phyloP scores from a whole-genome alignment of 2,797 vertebrate genomes.

The Falco rusticolus region DNA sequence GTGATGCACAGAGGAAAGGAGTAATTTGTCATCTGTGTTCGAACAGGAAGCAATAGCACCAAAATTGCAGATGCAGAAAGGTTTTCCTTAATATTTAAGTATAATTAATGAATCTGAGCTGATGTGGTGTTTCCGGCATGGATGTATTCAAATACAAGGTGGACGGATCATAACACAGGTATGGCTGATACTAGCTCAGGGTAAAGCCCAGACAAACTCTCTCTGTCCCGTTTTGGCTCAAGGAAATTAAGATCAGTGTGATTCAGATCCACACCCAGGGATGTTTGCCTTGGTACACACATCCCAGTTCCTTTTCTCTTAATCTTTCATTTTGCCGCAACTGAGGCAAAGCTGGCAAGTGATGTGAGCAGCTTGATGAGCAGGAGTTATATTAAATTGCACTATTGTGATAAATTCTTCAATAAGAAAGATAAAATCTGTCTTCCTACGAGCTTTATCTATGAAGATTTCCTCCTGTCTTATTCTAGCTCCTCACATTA shows the following conservation, averaged over 20 bases:
- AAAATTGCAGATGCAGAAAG: not conserved
- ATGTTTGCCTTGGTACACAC: not conserved
- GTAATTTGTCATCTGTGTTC: not conserved
- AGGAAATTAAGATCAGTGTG: not conserved
- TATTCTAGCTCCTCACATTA: not conserved
- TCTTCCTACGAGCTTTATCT: slow-evolving; percentile 7
- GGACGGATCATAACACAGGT: not conserved
- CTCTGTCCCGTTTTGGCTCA: not conserved
- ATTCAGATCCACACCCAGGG: not conserved
- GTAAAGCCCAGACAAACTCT: not conserved
- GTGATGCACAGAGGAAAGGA: not conserved
- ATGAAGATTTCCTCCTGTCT: slow-evolving; percentile 5
- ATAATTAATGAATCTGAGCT: not conserved
- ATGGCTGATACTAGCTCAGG: not conserved
- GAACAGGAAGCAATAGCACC: not conserved
- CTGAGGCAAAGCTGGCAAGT: slow-evolving; percentile 30
- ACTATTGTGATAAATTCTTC: slow-evolving; percentile 47
- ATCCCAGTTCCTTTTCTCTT: not conserved
- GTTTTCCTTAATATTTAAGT: not conserved
- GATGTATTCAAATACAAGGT: not conserved
- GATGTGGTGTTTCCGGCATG: not conserved
- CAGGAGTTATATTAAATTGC: slow-evolving; percentile 49
- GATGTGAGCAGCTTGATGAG: slow-evolving; percentile 35
- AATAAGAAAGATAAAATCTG: slow-evolving; percentile 64
- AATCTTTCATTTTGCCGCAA: slow-evolving; percentile 25